Evolutionary conservation across 2,888 invertebrate genomes (phyloP).

Genomic region (Seira sanloemensis): DNA sequence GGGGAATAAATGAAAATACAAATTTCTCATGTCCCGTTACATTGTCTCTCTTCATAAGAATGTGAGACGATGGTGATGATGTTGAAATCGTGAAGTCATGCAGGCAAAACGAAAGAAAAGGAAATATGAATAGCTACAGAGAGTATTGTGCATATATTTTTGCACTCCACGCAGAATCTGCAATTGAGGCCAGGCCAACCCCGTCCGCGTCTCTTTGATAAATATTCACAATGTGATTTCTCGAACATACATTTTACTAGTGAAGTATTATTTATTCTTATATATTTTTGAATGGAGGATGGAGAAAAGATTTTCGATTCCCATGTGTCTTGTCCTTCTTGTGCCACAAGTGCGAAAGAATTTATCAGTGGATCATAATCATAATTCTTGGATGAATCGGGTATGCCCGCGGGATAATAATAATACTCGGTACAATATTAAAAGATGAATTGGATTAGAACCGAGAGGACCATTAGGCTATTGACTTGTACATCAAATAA

Average conservation of each 20-base stretch:
- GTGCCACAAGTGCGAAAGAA: background rate
- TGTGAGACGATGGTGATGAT: slow-evolving; percentile 38
- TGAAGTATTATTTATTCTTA: no score
- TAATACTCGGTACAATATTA: no score
- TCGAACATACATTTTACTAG: background rate
- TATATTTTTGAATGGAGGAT: no score
- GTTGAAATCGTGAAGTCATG: slow-evolving; percentile 59
- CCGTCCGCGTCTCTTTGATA: background rate
- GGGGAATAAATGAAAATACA: background rate
- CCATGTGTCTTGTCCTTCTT: background rate
- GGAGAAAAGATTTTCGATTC: no score
- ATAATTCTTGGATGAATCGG: background rate
- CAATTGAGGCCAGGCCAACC: slow-evolving; percentile 48
- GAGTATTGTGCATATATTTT: no score
- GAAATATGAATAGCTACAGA: no score
- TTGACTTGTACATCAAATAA: slow-evolving; percentile 28
- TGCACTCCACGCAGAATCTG: slow-evolving; percentile 25
- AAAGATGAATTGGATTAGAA: slow-evolving; percentile 13
- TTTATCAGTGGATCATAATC: background rate
- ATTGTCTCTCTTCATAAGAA: slow-evolving; percentile 21
- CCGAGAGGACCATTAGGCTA: slow-evolving; percentile 6
- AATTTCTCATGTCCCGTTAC: slow-evolving; percentile 44
- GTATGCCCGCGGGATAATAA: background rate
- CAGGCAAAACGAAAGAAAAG: slow-evolving; percentile 28
- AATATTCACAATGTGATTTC: background rate